Base-by-base conservation (phyloP, 2,113 vertebrate species). In the Sula dactylatra region DNA sequence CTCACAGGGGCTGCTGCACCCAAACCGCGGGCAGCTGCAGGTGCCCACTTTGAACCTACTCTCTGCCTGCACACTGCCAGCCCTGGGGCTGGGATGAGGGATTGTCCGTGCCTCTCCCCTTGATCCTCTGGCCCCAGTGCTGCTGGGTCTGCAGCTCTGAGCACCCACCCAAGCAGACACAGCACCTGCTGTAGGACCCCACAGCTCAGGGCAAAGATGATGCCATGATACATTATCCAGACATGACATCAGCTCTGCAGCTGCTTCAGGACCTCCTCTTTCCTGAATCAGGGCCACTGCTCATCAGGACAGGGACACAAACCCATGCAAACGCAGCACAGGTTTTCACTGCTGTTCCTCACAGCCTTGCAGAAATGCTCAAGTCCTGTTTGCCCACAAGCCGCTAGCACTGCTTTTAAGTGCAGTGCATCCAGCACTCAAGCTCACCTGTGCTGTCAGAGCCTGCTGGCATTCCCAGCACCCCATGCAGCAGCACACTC, bases 351-450 rank as follows among this genome's bases (percentile, higher is more conserved):
- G 45, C 45, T 7, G 7, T 5, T 36, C 47, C 49, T 14, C 62
- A 25, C 55, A 11, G 36, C 44, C 19, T 10, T 2, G 34, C 45
- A 49, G 17, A 27, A 76, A 20, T 70, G 31, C 47, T 32, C 40
- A 1, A 12, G 13, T 9, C 20, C 79, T 5, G 22, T 9, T 8
- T 12, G 49, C 40, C 17, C 72, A 4, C 27, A 2, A 26, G 52
- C 42, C 4, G 3, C 47, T 2, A 9, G 73, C 6, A 3, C 69
- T 55, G 71, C 21, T 66, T 42, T 36, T 0, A 6, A 17, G 36
- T 2, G 1, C 0, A 1, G 40, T 2, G 19, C 25, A 7, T 0
- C 1, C 16, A 11, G 55, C 0, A 6, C 78, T 24, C 2, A 8
- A 8, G 5, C 56, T 27, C 31, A 64, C 21, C 31, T 6, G 55